Conservation (phyloP, 2,113 vertebrate genomes). For the Neotragus pygmaeus region DNA sequence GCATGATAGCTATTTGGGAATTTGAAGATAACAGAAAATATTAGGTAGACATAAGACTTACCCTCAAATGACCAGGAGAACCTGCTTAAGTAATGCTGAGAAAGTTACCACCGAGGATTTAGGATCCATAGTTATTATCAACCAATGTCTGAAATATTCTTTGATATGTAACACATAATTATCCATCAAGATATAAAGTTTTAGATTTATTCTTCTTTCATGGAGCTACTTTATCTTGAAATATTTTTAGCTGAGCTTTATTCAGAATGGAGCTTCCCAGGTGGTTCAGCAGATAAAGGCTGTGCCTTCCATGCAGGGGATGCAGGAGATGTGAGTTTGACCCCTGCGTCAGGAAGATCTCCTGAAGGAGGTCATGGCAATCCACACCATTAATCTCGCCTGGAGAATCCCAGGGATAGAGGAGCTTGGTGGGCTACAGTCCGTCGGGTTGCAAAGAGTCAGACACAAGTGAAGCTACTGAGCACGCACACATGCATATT, state of each 20-base stretch:
- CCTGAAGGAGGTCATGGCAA: background rate
- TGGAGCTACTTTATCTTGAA: background rate
- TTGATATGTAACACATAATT: background rate
- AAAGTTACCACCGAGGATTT: background rate
- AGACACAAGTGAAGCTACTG: background rate
- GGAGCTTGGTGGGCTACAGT: background rate
- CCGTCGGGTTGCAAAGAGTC: background rate
- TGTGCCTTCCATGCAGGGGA: background rate
- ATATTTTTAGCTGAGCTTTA: background rate
- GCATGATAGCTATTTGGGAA: background rate
- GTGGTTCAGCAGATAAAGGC: background rate
- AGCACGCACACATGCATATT: rapidly evolving
- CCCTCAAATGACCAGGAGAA: background rate
- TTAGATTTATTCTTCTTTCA: background rate
- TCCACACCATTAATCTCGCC: background rate
- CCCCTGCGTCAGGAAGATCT: background rate
- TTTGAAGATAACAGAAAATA: conserved; percentile 11
- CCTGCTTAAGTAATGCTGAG: background rate
- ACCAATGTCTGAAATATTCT: background rate
- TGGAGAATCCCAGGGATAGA: background rate
- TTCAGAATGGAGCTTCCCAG: background rate
- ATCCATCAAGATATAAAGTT: background rate
- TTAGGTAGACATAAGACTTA: background rate
- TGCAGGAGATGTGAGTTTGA: background rate
- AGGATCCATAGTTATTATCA: background rate